A percentile compares a stretch with the other conserved stretches of the same genome.
These are phyloP conservation scores for Tetramorium simillimum DNA, from an alignment of 1,140 invertebrate species.

Conservation along the genomic window DNA sequence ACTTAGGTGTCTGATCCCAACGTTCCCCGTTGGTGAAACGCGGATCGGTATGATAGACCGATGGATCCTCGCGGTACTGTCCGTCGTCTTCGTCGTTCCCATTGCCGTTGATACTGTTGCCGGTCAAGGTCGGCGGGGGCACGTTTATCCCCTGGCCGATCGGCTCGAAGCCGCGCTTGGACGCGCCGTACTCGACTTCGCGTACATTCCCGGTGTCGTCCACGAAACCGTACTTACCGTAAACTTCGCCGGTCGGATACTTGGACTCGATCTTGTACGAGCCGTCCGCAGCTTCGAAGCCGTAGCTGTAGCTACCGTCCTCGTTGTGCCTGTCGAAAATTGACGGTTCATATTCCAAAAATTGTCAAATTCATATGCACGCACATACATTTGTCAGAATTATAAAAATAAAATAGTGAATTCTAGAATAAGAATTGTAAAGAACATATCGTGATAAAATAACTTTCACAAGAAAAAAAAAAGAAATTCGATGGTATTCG, in stretches of 20 bases:
- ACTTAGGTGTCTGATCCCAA: constrained; percentile 76
- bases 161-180: constrained; percentile 90
- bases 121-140: constrained; percentile 89
- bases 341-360: not conserved
- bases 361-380: not conserved
- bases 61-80: constrained; percentile 93
- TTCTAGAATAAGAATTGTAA: not conserved
- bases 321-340: constrained; percentile 89
- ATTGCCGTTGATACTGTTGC: constrained; percentile 82
- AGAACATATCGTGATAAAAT: not conserved
- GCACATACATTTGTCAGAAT: not conserved
- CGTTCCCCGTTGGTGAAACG: constrained; percentile 87
- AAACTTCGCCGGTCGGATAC: constrained; percentile 92
- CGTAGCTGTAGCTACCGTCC: constrained; percentile 94
- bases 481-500: constrained; percentile 2
- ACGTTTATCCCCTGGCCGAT: constrained; percentile 92
- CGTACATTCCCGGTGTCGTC: constrained; percentile 91
- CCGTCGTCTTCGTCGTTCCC: constrained; percentile 91
- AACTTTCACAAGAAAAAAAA: not conserved
- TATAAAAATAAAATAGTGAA: not conserved
- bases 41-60: constrained; percentile 91
- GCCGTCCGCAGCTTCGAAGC: constrained; percentile 96
- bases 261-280: constrained; percentile 97
- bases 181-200: constrained; percentile 93
- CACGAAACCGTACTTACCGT: constrained; percentile 93